phyloP scores from a whole-genome alignment of 92 coral and sea anemone species.

The Palythoa grandis region DNA sequence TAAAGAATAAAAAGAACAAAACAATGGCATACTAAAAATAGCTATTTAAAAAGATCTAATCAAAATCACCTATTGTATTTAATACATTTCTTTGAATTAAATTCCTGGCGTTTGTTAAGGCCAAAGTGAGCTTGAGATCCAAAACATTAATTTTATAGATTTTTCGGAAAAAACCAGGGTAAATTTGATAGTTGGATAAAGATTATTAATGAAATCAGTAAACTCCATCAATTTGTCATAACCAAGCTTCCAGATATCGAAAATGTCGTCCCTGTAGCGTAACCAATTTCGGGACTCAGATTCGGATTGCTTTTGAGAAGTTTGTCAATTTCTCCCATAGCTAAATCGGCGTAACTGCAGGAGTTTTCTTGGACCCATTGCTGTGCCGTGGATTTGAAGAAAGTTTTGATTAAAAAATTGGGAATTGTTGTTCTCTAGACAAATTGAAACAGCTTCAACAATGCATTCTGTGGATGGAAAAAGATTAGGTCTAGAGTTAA shows the following conservation, averaged over 20 bases:
- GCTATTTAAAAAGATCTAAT: too few species aligned
- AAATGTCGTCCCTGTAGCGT: conserved; percentile 36
- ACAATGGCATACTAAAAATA: too few species aligned
- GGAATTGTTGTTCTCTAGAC: conserved; percentile 48
- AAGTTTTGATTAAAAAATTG: conserved; percentile 32
- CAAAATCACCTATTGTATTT: too few species aligned
- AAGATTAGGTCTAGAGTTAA: not conserved
- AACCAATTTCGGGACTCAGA: conserved; percentile 27
- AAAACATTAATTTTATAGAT: conserved; percentile 20
- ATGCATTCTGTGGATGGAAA: conserved; percentile 56
- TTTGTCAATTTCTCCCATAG: too few species aligned
- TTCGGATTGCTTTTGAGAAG: not conserved
- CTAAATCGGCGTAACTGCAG: conserved; percentile 46
- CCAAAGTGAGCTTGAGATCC: conserved; percentile 8
- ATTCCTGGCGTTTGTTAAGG: too few species aligned
- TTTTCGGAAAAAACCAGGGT: too few species aligned
- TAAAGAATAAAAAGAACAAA: too few species aligned
- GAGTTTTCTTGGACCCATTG: conserved; percentile 24
- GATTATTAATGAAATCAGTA: too few species aligned
- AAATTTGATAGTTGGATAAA: too few species aligned
- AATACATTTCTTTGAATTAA: too few species aligned
- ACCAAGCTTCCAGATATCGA: conserved; percentile 17
- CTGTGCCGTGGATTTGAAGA: too few species aligned
- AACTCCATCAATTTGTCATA: too few species aligned
- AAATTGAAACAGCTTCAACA: conserved; percentile 35